These are phyloP conservation scores for Macaria notata DNA, from an alignment of 2,888 invertebrate species.

Conservation along the genomic window DNA sequence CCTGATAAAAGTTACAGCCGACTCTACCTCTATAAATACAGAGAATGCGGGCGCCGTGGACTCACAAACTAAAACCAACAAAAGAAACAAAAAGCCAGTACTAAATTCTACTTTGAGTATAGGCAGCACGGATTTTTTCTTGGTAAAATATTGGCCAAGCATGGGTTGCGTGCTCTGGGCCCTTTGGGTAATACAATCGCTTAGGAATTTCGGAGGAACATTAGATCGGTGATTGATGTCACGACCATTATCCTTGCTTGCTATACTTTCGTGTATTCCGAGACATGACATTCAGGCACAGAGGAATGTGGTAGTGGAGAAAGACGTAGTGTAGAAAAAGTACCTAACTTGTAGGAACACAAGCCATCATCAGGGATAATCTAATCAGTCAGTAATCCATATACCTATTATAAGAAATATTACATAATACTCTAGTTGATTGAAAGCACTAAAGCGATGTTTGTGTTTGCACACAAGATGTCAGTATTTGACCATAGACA, in stretches of 20 bases:
- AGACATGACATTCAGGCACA: conserved; percentile 15
- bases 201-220: conserved; percentile 37
- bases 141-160: conserved; percentile 32
- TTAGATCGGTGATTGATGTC: conserved; percentile 42
- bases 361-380: too few relatives aligned
- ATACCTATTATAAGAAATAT: too few relatives aligned
- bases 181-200: conserved; percentile 43
- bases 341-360: too few relatives aligned
- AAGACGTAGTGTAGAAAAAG: too few relatives aligned
- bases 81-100: conserved; percentile 10
- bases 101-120: conserved; percentile 7
- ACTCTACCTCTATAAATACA: too few relatives aligned
- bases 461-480: too few relatives aligned
- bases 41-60: conserved; percentile 5
- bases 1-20: neutral
- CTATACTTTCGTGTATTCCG: conserved; percentile 24
- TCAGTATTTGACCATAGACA: too few relatives aligned
- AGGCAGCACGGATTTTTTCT: conserved; percentile 29
- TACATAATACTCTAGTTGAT: too few relatives aligned
- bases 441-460: too few relatives aligned
- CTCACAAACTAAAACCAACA: conserved; percentile 13
- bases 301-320: neutral
- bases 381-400: too few relatives aligned
- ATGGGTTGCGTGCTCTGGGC: conserved; percentile 39
- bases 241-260: conserved; percentile 37